These are phyloP conservation scores for Spea bombifrons DNA, from an alignment of 2,113 vertebrate genomes.

Conservation along the genomic window DNA sequence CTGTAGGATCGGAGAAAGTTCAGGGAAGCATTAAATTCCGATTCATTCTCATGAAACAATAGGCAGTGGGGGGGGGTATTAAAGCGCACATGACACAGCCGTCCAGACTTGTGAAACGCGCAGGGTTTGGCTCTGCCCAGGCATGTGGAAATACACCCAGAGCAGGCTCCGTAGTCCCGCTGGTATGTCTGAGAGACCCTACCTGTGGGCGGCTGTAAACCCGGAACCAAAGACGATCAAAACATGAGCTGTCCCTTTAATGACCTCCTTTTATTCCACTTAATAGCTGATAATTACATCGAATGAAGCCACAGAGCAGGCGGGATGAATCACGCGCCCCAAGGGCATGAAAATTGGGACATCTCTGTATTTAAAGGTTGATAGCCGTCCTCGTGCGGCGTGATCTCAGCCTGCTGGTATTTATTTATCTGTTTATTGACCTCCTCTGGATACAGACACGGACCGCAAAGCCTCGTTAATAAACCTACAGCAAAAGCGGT, in stretches of 20 bases:
- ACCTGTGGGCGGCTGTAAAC: not conserved
- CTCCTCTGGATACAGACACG: no score
- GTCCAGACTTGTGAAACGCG: not conserved
- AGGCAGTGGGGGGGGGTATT: no score
- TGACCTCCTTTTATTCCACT: not conserved
- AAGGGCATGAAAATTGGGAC: not conserved
- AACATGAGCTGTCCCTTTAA: conserved; percentile 3
- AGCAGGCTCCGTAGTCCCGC: not conserved
- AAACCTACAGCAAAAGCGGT: no score
- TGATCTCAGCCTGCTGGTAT: no score
- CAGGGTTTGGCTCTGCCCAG: not conserved
- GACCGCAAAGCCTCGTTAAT: no score
- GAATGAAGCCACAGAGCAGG: not conserved
- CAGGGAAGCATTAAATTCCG: no score
- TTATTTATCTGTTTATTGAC: no score
- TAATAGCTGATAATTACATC: conserved; percentile 22
- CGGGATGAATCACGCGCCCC: not conserved
- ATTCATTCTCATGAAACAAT: no score
- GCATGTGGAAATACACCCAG: not conserved
- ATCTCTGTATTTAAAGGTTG: not conserved
- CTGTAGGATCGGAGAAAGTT: no score
- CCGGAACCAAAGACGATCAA: not conserved
- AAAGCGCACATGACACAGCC: not conserved
- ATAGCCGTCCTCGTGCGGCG: no score
- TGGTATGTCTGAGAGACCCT: not conserved